Evolutionary conservation across 37 sponge, comb jelly and placozoan species (phyloP).

Genomic region (Axinella damicornis): DNA sequence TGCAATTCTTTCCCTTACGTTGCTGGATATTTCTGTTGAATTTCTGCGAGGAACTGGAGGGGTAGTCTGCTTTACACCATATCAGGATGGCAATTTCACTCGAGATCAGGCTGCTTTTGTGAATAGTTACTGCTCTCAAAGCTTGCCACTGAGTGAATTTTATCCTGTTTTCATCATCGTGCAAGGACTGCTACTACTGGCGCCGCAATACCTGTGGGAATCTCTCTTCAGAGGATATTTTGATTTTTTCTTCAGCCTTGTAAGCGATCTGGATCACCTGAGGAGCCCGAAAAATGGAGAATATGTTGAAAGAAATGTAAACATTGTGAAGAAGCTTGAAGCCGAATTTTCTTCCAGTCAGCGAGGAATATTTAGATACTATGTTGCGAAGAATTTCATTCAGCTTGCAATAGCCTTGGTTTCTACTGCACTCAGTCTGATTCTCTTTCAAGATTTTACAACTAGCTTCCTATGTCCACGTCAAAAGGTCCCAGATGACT

Average conservation of each 20-base stretch:
- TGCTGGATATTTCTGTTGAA: constrained; percentile 31
- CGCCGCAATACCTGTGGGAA: constrained; percentile 56
- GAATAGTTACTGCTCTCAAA: constrained; percentile 47
- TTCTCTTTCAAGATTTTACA: constrained; percentile 3
- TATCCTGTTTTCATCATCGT: constrained; percentile 38
- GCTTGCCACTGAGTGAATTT: constrained; percentile 27
- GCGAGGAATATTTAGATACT: constrained; percentile 15
- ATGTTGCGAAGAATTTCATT: constrained; percentile 24
- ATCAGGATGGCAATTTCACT: not conserved
- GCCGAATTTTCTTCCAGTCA: not conserved
- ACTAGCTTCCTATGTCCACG: not conserved
- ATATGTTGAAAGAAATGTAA: constrained; percentile 32
- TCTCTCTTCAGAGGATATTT: constrained; percentile 33
- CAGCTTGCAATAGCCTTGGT: constrained; percentile 6
- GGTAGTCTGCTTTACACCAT: not conserved
- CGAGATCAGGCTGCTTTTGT: constrained; percentile 16
- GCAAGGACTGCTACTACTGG: constrained; percentile 41
- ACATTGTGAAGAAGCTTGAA: constrained; percentile 30
- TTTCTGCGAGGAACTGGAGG: constrained; percentile 24
- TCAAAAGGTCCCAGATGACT: not conserved
- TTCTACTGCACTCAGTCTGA: constrained; percentile 10
- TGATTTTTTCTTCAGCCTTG: constrained; percentile 47
- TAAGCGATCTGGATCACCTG: constrained; percentile 28
- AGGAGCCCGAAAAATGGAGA: constrained; percentile 42
- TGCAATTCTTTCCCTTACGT: constrained; percentile 27